phyloP scores from a whole-genome alignment of 1,140 invertebrate genomes.

The Pseudobourletiella spinata region DNA sequence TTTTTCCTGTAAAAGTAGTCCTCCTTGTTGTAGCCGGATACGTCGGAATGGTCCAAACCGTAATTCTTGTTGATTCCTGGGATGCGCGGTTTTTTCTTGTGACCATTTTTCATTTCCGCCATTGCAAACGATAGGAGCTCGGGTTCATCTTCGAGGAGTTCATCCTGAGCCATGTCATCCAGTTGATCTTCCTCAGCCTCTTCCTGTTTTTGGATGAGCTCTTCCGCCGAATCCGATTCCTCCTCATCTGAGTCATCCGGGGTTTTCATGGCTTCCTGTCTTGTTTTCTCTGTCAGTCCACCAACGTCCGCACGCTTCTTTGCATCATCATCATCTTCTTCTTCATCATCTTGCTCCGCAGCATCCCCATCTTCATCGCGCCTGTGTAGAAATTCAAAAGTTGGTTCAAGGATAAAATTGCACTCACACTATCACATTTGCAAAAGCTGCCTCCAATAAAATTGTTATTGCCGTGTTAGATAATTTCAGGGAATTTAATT shows the following conservation, averaged over 20 bases:
- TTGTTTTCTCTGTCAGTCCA: background rate
- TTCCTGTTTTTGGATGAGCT: no score
- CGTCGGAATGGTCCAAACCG: no score
- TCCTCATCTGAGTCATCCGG: background rate
- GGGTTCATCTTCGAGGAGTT: slow-evolving; percentile 7
- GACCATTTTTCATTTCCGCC: background rate
- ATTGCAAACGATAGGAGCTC: background rate
- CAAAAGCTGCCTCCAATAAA: no score
- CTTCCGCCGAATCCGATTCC: background rate
- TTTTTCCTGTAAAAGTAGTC: background rate
- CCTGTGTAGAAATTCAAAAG: background rate
- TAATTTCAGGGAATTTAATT: no score
- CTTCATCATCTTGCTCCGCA: slow-evolving; percentile 8
- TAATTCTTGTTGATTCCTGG: background rate
- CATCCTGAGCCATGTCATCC: slow-evolving; percentile 20
- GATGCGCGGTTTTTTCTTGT: no score
- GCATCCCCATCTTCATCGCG: slow-evolving; percentile 11
- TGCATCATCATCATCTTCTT: slow-evolving; percentile 7
- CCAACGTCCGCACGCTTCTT: background rate
- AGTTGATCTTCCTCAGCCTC: slow-evolving; percentile 16
- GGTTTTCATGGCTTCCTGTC: background rate
- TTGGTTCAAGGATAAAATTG: no score
- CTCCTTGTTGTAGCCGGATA: background rate
- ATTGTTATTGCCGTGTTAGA: no score
- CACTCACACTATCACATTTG: no score